A percentile compares a stretch with the other conserved stretches of the same genome.
Evolutionary conservation across 2,888 invertebrate species (phyloP).

Genomic region (Phlogophora meticulosa): DNA sequence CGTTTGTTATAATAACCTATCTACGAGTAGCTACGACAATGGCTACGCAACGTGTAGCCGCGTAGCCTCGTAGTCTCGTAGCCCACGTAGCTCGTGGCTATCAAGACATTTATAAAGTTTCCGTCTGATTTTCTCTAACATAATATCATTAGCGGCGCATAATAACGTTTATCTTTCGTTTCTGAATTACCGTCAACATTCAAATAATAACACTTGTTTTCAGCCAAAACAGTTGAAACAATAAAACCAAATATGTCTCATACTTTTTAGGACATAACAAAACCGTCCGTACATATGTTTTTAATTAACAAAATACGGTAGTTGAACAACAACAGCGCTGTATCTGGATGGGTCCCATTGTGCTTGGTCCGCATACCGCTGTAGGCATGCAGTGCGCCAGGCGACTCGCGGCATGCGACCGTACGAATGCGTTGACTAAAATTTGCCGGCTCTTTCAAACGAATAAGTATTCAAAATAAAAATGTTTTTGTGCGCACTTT

Average conservation of each 20-base stretch:
- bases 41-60: background rate
- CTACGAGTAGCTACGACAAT: background rate
- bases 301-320: conserved; percentile 57
- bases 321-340: conserved; percentile 49
- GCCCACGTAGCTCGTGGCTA: conserved; percentile 31
- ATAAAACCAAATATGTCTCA: conserved; percentile 19
- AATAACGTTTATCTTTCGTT: conserved; percentile 4
- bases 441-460: conserved; percentile 55
- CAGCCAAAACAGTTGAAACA: conserved; percentile 25
- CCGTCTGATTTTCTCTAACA: conserved; percentile 20
- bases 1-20: too few relatives aligned
- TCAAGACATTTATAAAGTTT: conserved; percentile 5
- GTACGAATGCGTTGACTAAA: conserved; percentile 54
- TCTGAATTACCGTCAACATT: conserved; percentile 9
- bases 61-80: conserved; percentile 26
- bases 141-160: conserved; percentile 20
- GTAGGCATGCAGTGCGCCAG: conserved; percentile 38
- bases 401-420: conserved; percentile 24
- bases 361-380: conserved; percentile 41
- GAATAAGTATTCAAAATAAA: conserved; percentile 63
- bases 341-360: conserved; percentile 43
- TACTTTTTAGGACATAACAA: conserved; percentile 37
- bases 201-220: conserved; percentile 25
- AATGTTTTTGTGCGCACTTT: conserved; percentile 54
- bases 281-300: conserved; percentile 26